Conservation (phyloP, 2,888 invertebrate genomes). For the Branchipolynoe longqiensis region DNA sequence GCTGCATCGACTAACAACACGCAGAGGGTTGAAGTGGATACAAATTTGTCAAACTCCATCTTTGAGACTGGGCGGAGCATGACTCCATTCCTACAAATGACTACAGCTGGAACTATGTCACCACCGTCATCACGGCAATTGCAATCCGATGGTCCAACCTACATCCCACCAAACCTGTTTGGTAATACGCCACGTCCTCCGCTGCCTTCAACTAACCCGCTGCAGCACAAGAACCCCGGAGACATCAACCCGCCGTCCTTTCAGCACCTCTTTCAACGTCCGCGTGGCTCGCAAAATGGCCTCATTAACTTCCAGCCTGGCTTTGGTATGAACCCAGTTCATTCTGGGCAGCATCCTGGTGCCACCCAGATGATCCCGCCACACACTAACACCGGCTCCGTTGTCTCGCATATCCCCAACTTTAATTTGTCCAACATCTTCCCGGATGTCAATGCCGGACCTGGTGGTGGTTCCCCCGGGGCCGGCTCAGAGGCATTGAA, state of each 20-base stretch:
- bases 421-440: constrained; percentile 80
- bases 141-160: constrained; percentile 77
- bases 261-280: constrained; percentile 73
- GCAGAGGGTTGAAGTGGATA: constrained; percentile 73
- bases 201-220: constrained; percentile 71
- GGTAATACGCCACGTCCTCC: constrained; percentile 71
- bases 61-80: constrained; percentile 70
- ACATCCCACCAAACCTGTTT: constrained; percentile 76
- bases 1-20: background rate
- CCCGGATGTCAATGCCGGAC: constrained; percentile 74
- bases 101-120: constrained; percentile 72
- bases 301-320: constrained; percentile 78
- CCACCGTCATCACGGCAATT: constrained; percentile 73
- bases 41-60: constrained; percentile 72
- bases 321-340: constrained; percentile 77
- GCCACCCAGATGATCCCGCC: constrained; percentile 73
- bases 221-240: constrained; percentile 75
- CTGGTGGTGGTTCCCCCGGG: constrained; percentile 37
- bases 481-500: constrained; percentile 75
- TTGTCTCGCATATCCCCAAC: constrained; percentile 78
- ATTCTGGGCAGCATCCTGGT: constrained; percentile 71
- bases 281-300: constrained; percentile 76
- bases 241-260: constrained; percentile 73
- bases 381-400: constrained; percentile 71
- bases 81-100: constrained; percentile 78